Base-by-base conservation (phyloP, 2,797 vertebrate genomes). In the Sebastes taczanowskii region DNA sequence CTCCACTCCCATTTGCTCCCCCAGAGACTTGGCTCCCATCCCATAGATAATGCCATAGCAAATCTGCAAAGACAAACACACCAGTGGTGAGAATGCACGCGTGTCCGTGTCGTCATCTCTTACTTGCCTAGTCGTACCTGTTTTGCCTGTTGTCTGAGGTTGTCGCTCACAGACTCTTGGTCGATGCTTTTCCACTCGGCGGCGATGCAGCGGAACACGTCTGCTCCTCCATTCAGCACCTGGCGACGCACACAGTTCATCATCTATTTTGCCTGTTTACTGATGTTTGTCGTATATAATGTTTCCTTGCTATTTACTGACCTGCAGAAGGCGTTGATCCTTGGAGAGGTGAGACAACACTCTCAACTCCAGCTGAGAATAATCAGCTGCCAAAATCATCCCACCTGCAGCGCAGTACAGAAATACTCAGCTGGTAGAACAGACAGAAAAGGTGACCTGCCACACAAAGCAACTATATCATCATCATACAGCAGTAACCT, bases 41-140 rank as follows among this genome's bases (percentile, higher is more conserved):
- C 99, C 99, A 46, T 99, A 99, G 89, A 99, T 97, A 77, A 99
- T 99, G 85, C 98, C 99, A 77, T 99, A 99, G 92, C 98, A 99
- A 91, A 99, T 99, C 98, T 99, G 86, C 67, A 87, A 69, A 79
- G 20, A 67, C 27, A 80, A 27, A 86, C 1, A 73, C 9, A 53
- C 3, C 27, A 69, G 3, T 46, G 3, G 5, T 56, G 2, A 69
- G 11, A 62, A 76, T 74, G 35, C 13, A 55, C 1, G 1, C 2
- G 2, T 49, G 53, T 34, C 27, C 30, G 1, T 9, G 7, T 52
- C 13, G 3, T 20, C 7, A 2, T 68, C 11, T 23, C n/a, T 9
- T 10, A 5, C 13, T 6, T 30, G 60, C 5, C 8, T 42, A 0
- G 14, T 34, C 42, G 64, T 63, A 99, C 98, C 97, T 99, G 98